Percentiles rank a stretch among this genome's conserved stretches.
These are phyloP conservation scores for Melierax canorus DNA, from an alignment of 2,113 vertebrate species.

Conservation along the genomic window DNA sequence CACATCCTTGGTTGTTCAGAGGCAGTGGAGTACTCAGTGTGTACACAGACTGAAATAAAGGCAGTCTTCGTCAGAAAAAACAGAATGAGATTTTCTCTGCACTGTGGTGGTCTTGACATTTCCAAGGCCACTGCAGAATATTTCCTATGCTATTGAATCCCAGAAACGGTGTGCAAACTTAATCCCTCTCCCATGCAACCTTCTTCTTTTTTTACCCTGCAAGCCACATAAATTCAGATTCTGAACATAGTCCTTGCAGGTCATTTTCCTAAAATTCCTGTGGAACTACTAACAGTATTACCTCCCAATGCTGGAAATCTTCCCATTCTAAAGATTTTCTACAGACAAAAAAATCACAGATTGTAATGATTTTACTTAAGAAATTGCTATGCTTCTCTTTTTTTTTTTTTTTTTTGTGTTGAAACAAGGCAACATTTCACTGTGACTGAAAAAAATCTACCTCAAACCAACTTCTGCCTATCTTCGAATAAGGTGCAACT, in stretches of 20 bases:
- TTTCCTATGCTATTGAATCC: not conserved
- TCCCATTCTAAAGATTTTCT: not conserved
- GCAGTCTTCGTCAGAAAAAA: not conserved
- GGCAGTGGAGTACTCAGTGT: rapidly evolving
- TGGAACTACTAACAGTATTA: not conserved
- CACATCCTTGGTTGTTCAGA: not conserved
- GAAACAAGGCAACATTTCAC: not conserved
- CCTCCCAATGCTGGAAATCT: not conserved
- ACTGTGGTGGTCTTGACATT: not conserved
- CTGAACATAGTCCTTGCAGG: not conserved
- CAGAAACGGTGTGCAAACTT: not conserved
- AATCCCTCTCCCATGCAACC: not conserved
- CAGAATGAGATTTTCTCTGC: not conserved
- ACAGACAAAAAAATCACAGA: not conserved
- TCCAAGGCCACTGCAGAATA: not conserved
- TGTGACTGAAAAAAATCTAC: not conserved
- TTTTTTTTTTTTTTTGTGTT: not conserved
- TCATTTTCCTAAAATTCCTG: not conserved
- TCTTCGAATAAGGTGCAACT: not conserved
- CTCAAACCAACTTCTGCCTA: not conserved
- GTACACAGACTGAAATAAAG: not conserved
- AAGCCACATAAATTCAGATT: not conserved
- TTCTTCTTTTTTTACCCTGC: not conserved
- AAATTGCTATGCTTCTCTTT: not conserved
- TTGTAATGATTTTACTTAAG: not conserved